Evolutionary conservation across 2,797 vertebrate species (phyloP).

Genomic region (Xiphophorus birchmanni): DNA sequence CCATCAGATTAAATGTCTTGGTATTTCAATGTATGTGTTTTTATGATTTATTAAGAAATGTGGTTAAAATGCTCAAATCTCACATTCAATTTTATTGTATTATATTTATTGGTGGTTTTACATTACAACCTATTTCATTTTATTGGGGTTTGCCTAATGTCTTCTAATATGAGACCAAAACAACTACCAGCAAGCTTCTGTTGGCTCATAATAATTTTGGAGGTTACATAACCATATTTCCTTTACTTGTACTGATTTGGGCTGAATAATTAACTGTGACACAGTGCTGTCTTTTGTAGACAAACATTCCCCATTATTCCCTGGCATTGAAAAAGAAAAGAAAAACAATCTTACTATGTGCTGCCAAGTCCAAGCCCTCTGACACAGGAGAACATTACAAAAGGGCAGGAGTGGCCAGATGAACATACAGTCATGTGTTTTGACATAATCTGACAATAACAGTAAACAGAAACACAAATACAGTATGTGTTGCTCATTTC

Average conservation of each 20-base stretch:
- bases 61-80: background rate
- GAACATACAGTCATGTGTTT: background rate
- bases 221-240: background rate
- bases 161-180: background rate
- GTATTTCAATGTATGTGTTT: background rate
- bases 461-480: background rate
- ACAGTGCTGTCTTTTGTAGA: background rate
- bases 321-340: background rate
- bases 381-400: slow-evolving; percentile 1
- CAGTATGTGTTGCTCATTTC: background rate
- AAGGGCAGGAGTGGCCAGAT: background rate
- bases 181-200: background rate
- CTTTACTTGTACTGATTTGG: background rate
- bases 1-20: background rate
- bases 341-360: background rate
- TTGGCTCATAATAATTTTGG: background rate
- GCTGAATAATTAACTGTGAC: background rate
- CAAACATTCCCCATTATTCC: background rate
- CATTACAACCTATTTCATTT: background rate
- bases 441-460: background rate
- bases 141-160: background rate
- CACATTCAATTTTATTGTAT: background rate
- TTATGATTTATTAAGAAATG: background rate
- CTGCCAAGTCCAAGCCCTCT: background rate
- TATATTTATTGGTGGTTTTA: background rate